phyloP scores from a whole-genome alignment of 2,797 vertebrate species.

The Lophius americanus region DNA sequence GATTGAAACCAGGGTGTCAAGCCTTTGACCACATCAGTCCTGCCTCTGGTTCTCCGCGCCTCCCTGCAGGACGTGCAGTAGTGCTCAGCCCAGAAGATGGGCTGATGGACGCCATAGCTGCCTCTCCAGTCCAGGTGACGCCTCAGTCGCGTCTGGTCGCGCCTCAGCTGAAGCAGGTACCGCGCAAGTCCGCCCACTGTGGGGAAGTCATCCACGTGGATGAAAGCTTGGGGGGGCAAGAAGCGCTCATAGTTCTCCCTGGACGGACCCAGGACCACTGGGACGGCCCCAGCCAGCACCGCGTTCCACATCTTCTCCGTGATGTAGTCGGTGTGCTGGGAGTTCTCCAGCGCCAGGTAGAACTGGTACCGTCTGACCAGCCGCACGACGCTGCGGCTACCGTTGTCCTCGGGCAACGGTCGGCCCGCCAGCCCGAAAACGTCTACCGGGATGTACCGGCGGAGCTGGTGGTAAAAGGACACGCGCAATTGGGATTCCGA shows the following conservation, averaged over 20 bases:
- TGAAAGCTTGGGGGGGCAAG: constrained; percentile 89
- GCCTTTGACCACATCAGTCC: constrained; percentile 51
- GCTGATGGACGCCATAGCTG: constrained; percentile 79
- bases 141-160: constrained; percentile 75
- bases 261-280: constrained; percentile 89
- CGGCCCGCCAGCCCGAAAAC: constrained; percentile 81
- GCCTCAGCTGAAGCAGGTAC: constrained; percentile 86
- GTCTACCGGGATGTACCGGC: constrained; percentile 83
- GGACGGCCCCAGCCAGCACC: constrained; percentile 84
- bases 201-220: constrained; percentile 92
- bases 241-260: constrained; percentile 92
- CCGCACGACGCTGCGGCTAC: constrained; percentile 70
- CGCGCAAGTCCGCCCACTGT: constrained; percentile 82
- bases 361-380: constrained; percentile 88
- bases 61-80: constrained; percentile 86
- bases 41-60: constrained; percentile 48
- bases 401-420: constrained; percentile 63
- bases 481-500: constrained; percentile 86
- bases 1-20: constrained; percentile 75
- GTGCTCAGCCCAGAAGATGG: constrained; percentile 88
- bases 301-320: constrained; percentile 97
- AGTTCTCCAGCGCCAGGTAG: constrained; percentile 96
- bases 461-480: constrained; percentile 83
- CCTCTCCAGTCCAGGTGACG: constrained; percentile 89
- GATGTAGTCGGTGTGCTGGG: constrained; percentile 92